phyloP scores from a whole-genome alignment of 2,113 vertebrate species.

The Vicugna pacos region DNA sequence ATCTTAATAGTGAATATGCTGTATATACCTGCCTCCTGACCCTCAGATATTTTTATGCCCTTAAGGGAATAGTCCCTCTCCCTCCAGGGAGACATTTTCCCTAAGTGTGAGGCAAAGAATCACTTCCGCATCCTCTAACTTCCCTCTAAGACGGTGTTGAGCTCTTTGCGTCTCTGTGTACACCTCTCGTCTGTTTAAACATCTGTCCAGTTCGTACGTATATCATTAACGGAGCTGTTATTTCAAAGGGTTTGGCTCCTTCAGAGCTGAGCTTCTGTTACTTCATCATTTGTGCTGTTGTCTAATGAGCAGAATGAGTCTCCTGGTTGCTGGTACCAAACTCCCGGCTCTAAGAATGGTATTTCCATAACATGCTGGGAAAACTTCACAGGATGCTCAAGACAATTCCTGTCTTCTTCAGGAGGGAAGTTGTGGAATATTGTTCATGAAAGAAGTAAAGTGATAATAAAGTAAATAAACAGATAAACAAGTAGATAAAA shows the following conservation, averaged over 20 bases:
- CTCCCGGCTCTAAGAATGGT: background rate
- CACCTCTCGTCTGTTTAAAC: background rate
- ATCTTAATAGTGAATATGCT: background rate
- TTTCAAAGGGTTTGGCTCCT: background rate
- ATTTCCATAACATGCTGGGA: background rate
- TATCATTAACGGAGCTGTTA: background rate
- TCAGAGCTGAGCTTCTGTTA: background rate
- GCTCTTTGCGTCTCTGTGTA: background rate
- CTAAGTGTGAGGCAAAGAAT: background rate
- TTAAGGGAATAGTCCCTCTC: background rate
- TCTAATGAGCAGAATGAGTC: background rate
- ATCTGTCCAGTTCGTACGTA: fast-evolving
- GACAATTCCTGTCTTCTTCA: background rate
- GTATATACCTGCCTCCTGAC: background rate
- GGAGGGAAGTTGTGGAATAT: background rate
- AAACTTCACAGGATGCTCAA: background rate
- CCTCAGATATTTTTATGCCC: background rate
- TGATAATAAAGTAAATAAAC: background rate
- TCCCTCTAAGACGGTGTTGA: fast-evolving
- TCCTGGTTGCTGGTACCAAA: background rate
- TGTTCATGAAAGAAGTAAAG: background rate
- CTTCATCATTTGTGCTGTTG: background rate
- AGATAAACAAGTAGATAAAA: background rate
- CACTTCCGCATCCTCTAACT: background rate
- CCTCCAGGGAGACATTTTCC: background rate